Evolutionary conservation across 1,140 invertebrate genomes (phyloP).

Genomic region (Temnothorax curvispinosus): DNA sequence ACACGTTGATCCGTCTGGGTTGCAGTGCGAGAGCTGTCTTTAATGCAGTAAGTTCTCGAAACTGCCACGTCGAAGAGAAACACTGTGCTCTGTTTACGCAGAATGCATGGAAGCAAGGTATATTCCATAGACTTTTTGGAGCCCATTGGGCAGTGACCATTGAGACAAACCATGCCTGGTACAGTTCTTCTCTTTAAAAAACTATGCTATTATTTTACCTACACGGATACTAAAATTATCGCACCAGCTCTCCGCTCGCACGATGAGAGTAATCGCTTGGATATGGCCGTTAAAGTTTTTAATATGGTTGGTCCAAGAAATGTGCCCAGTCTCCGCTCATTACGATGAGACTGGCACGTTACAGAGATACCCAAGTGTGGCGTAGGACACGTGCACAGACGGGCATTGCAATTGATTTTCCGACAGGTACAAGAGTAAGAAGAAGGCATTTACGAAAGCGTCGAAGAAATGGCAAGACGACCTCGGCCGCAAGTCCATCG

Average conservation of each 20-base stretch:
- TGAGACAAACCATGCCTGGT: constrained; percentile 90
- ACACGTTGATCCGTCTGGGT: constrained; percentile 68
- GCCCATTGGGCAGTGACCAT: constrained; percentile 88
- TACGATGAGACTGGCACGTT: constrained; percentile 78
- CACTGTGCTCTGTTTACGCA: constrained; percentile 84
- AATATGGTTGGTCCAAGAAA: constrained; percentile 69
- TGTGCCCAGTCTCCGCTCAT: constrained; percentile 79
- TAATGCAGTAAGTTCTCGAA: constrained; percentile 77
- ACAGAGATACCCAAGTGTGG: constrained; percentile 52
- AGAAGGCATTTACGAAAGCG: constrained; percentile 99
- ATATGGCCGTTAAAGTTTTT: constrained; percentile 65
- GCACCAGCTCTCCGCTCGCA: constrained; percentile 80
- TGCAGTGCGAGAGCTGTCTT: constrained; percentile 82
- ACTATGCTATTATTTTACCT: constrained; percentile 2
- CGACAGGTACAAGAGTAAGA: constrained; percentile 99
- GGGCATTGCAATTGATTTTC: constrained; percentile 75
- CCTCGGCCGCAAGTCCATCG: constrained; percentile 98
- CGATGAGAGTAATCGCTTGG: constrained; percentile 78
- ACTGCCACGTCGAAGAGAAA: constrained; percentile 78
- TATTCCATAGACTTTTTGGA: constrained; percentile 90
- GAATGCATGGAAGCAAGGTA: constrained; percentile 87
- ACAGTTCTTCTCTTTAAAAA: constrained; percentile 83
- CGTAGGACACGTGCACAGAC: not conserved
- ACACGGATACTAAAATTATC: constrained; percentile 47
- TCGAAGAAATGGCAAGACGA: constrained; percentile 99